Base-by-base conservation (phyloP, 2,113 vertebrate species). In the Hydropotes inermis region DNA sequence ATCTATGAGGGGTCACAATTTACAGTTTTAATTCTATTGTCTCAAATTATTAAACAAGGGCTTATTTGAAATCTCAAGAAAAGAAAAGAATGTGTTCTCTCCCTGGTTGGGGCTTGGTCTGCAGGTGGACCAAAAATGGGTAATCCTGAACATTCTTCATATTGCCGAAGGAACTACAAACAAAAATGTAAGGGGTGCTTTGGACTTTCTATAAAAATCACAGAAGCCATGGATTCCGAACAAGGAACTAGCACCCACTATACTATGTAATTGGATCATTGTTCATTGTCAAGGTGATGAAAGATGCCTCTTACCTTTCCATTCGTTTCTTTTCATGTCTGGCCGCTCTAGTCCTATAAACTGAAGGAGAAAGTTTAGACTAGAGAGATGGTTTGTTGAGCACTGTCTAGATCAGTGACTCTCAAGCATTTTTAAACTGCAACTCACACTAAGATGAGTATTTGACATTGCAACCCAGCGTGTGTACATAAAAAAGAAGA, bases 11-110 rank as follows among this genome's bases (percentile, higher is more conserved):
- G 97, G 84, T 85, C 58, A 89, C 27, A 33, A 92, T 87, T 96
- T 98, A 64, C 23, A 79, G 87, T 90, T 97, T 89, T 92, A 96
- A 95, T 95, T 93, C 47, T 97, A 54, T 64, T 97, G 83, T 60
- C 94, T 97, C 64, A 25, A 86, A 58, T 92, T 95, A 92, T 95
- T 92, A 96, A 79, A 19, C 83, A 95, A 98, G 76, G 16, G 58
- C 78, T 55, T 67, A 50, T 33, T 94, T 97, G 16, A 97, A 93
- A 96, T 91, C 21, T 90, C 25, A 82, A 95, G 52, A 45, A 89
- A 94, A 96, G 30, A 67, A 58, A 70, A 55, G 79, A 74, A 21
- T 27, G 54, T 54, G 6, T 36, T 67, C 0, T 47, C 27, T 89
- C 54, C 7, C 30, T 27, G 25, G 45, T 93, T 94, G 61, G 33